These are phyloP conservation scores for Drosophila lini DNA, from an alignment of 1,140 invertebrate genomes.

Conservation along the genomic window DNA sequence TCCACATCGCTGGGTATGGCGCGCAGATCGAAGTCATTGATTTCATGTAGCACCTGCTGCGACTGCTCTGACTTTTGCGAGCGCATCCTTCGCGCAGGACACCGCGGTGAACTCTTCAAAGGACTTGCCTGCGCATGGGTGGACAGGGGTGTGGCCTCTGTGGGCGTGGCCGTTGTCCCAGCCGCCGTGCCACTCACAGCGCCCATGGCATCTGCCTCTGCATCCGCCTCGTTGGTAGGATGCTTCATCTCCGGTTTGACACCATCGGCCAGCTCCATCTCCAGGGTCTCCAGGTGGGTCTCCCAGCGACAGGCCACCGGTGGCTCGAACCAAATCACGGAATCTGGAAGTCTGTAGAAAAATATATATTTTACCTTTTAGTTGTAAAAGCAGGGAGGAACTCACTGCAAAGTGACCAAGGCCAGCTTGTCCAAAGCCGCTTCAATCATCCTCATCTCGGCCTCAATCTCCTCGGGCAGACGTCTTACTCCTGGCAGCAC, in stretches of 20 bases:
- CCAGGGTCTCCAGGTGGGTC: slow-evolving; percentile 69
- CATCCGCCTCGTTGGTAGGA: slow-evolving; percentile 1
- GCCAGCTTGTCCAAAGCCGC: slow-evolving; percentile 90
- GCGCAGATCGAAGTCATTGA: slow-evolving; percentile 77
- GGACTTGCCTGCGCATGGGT: slow-evolving; percentile 76
- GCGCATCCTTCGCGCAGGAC: slow-evolving; percentile 62
- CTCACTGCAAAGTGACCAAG: slow-evolving; percentile 89
- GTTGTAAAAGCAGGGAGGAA: slow-evolving; percentile 5
- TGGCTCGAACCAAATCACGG: slow-evolving; percentile 93
- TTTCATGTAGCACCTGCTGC: slow-evolving; percentile 58
- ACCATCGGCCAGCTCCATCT: slow-evolving; percentile 71
- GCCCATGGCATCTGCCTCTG: slow-evolving; percentile 11
- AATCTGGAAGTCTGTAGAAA: slow-evolving; percentile 86
- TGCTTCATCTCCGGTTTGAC: slow-evolving; percentile 39
- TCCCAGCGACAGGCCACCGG: slow-evolving; percentile 93
- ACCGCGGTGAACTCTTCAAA: slow-evolving; percentile 75
- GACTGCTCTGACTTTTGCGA: slow-evolving; percentile 53
- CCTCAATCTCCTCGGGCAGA: slow-evolving; percentile 92
- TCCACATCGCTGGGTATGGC: slow-evolving; percentile 77
- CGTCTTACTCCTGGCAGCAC: slow-evolving; percentile 88
- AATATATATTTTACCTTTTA: no score
- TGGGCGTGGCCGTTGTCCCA: slow-evolving; percentile 66
- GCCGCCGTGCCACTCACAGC: slow-evolving; percentile 19
- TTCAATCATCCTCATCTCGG: slow-evolving; percentile 90
- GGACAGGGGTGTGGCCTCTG: slow-evolving; percentile 67